phyloP scores from a whole-genome alignment of 2,888 invertebrate species.

The Corythucha ciliata region DNA sequence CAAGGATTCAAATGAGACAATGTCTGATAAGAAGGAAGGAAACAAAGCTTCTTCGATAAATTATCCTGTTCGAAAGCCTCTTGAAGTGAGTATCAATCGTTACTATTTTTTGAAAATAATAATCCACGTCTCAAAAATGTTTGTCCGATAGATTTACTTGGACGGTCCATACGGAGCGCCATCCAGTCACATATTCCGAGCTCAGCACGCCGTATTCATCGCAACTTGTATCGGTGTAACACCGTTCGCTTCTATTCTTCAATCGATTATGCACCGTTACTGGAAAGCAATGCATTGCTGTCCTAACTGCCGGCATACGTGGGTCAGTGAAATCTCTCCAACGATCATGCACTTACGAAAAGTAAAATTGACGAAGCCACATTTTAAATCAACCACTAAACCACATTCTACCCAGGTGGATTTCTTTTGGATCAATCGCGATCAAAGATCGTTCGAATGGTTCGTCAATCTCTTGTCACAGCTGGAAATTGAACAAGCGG shows the following conservation, averaged over 20 bases:
- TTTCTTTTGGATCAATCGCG: slow-evolving; percentile 95
- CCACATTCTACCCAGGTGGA: slow-evolving; percentile 62
- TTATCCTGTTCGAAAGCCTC: slow-evolving; percentile 69
- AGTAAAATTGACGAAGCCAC: slow-evolving; percentile 44
- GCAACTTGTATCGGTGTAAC: slow-evolving; percentile 95
- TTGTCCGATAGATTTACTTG: slow-evolving; percentile 61
- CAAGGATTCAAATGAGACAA: slow-evolving; percentile 39
- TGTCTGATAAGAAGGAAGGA: slow-evolving; percentile 31
- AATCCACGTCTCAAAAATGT: not conserved
- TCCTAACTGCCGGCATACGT: slow-evolving; percentile 74
- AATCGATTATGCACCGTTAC: slow-evolving; percentile 86
- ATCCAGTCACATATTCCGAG: slow-evolving; percentile 86
- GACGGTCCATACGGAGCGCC: slow-evolving; percentile 96
- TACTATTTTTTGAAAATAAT: not conserved
- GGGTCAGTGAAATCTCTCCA: slow-evolving; percentile 71
- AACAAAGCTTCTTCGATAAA: slow-evolving; percentile 43
- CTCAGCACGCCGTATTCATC: slow-evolving; percentile 87
- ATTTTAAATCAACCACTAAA: too few species aligned
- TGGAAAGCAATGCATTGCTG: slow-evolving; percentile 76
- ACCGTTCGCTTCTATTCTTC: slow-evolving; percentile 89
- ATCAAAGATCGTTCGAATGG: slow-evolving; percentile 94
- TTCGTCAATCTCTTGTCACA: slow-evolving; percentile 86
- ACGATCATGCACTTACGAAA: slow-evolving; percentile 79
- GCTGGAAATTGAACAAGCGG: slow-evolving; percentile 88
- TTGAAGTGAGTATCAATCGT: slow-evolving; percentile 53